A percentile compares a stretch with the other conserved stretches of the same genome.
Evolutionary conservation across 1,140 invertebrate species (phyloP).

Genomic region (Thalassaphorura encarpata): DNA sequence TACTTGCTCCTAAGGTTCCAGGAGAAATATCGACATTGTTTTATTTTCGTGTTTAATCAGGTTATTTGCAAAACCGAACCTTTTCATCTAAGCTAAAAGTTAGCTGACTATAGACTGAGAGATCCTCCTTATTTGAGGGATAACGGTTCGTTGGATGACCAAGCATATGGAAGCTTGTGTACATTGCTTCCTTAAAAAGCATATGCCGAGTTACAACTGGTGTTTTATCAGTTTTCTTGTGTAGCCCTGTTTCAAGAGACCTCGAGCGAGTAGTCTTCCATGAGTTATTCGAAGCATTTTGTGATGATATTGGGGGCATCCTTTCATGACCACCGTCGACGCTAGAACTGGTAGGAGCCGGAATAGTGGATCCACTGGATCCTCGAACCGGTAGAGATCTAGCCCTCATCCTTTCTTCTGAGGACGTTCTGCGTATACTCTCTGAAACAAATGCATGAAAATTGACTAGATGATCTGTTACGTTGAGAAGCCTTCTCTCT

Average conservation of each 20-base stretch:
- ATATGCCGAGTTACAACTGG: conserved; percentile 1
- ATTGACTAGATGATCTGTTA: too few relatives aligned
- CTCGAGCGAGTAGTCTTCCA: background rate
- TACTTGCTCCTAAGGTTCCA: conserved; percentile 17
- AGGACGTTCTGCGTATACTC: too few relatives aligned
- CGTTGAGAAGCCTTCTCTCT: too few relatives aligned
- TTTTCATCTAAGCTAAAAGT: conserved; percentile 14
- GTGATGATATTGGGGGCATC: background rate
- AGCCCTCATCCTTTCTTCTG: too few relatives aligned
- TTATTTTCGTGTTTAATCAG: background rate
- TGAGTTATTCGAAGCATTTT: background rate
- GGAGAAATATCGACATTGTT: background rate
- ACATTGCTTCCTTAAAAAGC: conserved; percentile 26
- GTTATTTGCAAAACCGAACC: conserved; percentile 9
- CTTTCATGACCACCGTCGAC: background rate
- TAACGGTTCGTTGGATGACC: conserved; percentile 16
- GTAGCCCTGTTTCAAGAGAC: background rate
- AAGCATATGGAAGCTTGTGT: conserved; percentile 24
- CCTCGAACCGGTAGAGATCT: background rate
- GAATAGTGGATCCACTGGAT: background rate
- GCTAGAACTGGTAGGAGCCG: background rate
- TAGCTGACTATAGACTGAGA: conserved; percentile 20
- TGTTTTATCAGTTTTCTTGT: too few relatives aligned
- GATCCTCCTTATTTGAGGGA: conserved; percentile 16
- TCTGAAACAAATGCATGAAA: too few relatives aligned